Conservation (phyloP, 2,888 invertebrate genomes). For the Heliconius hortense region DNA sequence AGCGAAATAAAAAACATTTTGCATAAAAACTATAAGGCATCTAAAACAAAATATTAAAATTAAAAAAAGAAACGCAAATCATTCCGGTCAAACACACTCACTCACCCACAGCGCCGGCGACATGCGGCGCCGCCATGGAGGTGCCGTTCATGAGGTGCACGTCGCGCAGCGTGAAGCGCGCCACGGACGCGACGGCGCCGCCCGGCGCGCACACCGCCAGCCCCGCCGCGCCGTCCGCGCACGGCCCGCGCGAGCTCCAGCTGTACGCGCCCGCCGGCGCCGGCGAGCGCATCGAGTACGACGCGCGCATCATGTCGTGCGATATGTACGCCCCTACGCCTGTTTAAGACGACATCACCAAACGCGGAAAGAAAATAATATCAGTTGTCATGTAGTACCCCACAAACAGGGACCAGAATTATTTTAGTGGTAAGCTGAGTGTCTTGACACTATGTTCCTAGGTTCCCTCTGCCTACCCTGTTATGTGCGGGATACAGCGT, state of each 20-base stretch:
- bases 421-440: no score
- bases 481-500: no score
- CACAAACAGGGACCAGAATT: background rate
- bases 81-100: no score
- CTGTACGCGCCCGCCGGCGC: conserved; percentile 93
- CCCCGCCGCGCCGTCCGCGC: conserved; percentile 93
- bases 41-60: no score
- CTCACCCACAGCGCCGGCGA: conserved; percentile 93
- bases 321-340: conserved; percentile 98
- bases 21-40: no score
- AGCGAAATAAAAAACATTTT: no score
- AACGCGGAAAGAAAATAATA: background rate
- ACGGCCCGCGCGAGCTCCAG: conserved; percentile 94
- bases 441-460: no score
- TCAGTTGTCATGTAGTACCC: background rate
- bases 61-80: no score
- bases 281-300: conserved; percentile 91
- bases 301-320: conserved; percentile 98
- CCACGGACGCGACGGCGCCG: conserved; percentile 96
- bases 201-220: conserved; percentile 96
- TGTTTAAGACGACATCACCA: conserved; percentile 47
- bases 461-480: no score
- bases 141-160: conserved; percentile 98
- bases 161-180: conserved; percentile 90
- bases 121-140: conserved; percentile 99